Evolutionary conservation across 2,888 invertebrate species (phyloP).

Genomic region (Xylocampa areola): DNA sequence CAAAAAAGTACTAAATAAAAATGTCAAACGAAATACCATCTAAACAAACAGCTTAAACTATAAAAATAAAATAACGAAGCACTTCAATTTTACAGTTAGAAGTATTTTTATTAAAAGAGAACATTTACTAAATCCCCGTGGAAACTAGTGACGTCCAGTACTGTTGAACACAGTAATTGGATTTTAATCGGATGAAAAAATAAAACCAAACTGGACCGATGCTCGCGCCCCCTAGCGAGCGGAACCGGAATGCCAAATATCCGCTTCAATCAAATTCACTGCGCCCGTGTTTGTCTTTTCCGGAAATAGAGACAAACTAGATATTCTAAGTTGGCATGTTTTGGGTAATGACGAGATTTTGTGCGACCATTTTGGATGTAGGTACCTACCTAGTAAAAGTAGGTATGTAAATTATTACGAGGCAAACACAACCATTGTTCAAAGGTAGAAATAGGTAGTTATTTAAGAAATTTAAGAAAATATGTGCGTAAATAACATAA

Average conservation of each 20-base stretch:
- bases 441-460: too few relatives aligned
- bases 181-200: slow-evolving; percentile 50
- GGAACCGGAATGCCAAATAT: slow-evolving; percentile 56
- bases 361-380: too few relatives aligned
- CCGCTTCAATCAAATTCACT: slow-evolving; percentile 61
- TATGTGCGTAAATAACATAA: too few relatives aligned
- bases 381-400: background rate
- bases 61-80: too few relatives aligned
- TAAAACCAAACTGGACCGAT: slow-evolving; percentile 28
- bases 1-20: too few relatives aligned
- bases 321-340: background rate
- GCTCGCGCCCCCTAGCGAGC: slow-evolving; percentile 21
- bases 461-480: too few relatives aligned
- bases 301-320: slow-evolving; percentile 27
- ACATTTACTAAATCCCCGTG: background rate
- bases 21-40: too few relatives aligned
- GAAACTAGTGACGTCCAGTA: slow-evolving; percentile 2
- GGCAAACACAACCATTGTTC: too few relatives aligned
- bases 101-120: slow-evolving; percentile 1
- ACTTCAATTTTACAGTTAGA: too few relatives aligned
- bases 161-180: slow-evolving; percentile 36
- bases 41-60: too few relatives aligned
- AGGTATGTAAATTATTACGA: too few relatives aligned
- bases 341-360: too few relatives aligned
- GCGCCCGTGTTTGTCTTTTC: slow-evolving; percentile 40